Evolutionary conservation across 2,797 vertebrate genomes (phyloP).

Genomic region (Falco concolor): DNA sequence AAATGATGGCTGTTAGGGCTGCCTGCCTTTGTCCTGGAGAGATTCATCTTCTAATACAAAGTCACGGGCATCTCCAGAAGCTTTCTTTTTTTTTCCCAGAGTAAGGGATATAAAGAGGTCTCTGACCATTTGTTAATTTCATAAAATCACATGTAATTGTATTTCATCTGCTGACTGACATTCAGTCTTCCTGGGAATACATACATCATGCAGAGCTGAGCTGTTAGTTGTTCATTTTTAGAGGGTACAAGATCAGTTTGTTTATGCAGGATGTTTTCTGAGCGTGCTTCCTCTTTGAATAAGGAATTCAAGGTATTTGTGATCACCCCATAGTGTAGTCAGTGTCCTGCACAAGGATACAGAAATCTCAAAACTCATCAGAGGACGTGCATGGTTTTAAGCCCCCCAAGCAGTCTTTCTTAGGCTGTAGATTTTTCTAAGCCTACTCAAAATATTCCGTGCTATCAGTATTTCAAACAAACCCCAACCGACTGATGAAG

Average conservation of each 20-base stretch:
- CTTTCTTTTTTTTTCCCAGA: background rate
- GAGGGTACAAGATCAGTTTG: background rate
- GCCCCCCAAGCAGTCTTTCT: background rate
- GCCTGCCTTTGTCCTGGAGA: background rate
- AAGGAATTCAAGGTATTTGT: background rate
- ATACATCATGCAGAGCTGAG: background rate
- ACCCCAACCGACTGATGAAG: background rate
- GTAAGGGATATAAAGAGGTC: background rate
- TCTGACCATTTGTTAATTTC: background rate
- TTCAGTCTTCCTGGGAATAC: background rate
- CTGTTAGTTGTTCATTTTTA: background rate
- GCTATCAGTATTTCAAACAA: background rate
- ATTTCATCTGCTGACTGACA: background rate
- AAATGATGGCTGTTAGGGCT: accelerated
- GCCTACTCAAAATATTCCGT: background rate
- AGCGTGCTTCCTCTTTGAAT: background rate
- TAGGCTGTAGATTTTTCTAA: background rate
- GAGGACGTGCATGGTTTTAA: background rate
- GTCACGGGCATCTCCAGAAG: background rate
- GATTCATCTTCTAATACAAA: background rate
- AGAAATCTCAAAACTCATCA: background rate
- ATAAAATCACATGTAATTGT: background rate
- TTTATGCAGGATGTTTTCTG: background rate
- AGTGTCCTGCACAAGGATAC: background rate
- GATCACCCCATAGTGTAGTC: background rate